Evolutionary conservation across 2,888 invertebrate genomes (phyloP).

Genomic region (Biston betularia): DNA sequence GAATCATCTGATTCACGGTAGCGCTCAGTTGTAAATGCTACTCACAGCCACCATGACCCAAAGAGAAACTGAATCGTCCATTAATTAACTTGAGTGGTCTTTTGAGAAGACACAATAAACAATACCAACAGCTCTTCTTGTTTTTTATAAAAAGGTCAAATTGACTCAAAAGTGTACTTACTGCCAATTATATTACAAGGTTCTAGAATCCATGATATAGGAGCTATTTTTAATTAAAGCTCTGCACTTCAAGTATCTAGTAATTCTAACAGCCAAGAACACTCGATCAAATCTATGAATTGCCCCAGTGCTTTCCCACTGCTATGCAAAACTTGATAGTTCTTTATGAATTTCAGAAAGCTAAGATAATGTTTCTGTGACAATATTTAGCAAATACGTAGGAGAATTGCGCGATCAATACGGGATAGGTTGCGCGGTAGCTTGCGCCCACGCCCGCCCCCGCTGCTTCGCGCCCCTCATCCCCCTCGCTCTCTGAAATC

Average conservation of each 20-base stretch:
- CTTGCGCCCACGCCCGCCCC: slow-evolving; percentile 58
- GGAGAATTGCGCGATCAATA: slow-evolving; percentile 81
- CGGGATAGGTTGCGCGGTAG: slow-evolving; percentile 69
- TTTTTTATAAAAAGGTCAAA: too few species aligned
- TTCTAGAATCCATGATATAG: too few species aligned
- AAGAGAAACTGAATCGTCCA: too few species aligned
- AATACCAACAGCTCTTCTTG: too few species aligned
- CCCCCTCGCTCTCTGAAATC: slow-evolving; percentile 54
- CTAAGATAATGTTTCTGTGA: slow-evolving; percentile 54
- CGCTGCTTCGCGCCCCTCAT: slow-evolving; percentile 61
- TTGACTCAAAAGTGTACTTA: too few species aligned
- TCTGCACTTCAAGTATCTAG: background rate
- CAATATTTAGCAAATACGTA: slow-evolving; percentile 75
- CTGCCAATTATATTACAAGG: too few species aligned
- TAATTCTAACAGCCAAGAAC: too few species aligned
- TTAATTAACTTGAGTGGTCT: too few species aligned
- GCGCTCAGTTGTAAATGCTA: too few species aligned
- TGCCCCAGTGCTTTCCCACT: background rate
- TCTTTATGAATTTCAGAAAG: slow-evolving; percentile 8
- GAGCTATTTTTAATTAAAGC: background rate
- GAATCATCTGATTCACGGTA: too few species aligned
- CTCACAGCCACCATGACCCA: too few species aligned
- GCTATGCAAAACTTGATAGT: background rate
- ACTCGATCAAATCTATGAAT: background rate
- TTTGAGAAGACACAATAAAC: too few species aligned